Base-by-base conservation (phyloP, 2,797 vertebrate species). In the Periparus ater region DNA sequence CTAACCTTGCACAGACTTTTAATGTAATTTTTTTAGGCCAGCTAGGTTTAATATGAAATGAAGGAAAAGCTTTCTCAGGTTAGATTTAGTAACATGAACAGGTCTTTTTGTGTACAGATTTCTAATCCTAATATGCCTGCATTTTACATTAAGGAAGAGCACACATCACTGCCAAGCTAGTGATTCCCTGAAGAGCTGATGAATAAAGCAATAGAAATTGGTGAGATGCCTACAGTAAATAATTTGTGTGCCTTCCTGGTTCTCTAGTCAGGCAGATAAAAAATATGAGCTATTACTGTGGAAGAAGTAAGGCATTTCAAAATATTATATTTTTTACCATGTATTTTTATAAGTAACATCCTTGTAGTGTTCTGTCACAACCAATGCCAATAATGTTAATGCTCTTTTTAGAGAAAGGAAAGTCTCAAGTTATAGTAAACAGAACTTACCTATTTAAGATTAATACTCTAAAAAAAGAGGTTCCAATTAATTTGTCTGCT, bases 351-450 rank as follows among this genome's bases (percentile, higher is more conserved):
- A 93, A 82, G 32, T 62, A 55, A 84, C 30, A 87, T 91, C 57
- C 34, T 63, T 57, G 54, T 45, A 60, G 66, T 54, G n/a, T 66
- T 91, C 53, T 77, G 75, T 86, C 77, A 74, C n/a, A 91, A 53
- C 16, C 70, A 51, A 19, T 34, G 18, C 26, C 77, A 87, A 62
- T 22, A 90, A 82, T 27, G 91, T 47, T 67, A 68, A 66, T 44
- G 66, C 9, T 78, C 50, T 74, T 93, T 92, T 88, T 74, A 95
- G 68, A 91, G 48, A 82, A 81, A 79, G 40, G 50, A 88, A 93
- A 81, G 19, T 38, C 44, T 87, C 34, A 27, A 66, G 67, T 75
- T 70, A 32, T 4, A 68, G 66, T 63, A 85, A 91, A 84, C n/a
- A 47, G 15, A 92, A 66, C 13, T 27, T 54, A 70, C 21, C 29